Conservation (phyloP, 2,797 vertebrate species). For the Remorina albescens region DNA sequence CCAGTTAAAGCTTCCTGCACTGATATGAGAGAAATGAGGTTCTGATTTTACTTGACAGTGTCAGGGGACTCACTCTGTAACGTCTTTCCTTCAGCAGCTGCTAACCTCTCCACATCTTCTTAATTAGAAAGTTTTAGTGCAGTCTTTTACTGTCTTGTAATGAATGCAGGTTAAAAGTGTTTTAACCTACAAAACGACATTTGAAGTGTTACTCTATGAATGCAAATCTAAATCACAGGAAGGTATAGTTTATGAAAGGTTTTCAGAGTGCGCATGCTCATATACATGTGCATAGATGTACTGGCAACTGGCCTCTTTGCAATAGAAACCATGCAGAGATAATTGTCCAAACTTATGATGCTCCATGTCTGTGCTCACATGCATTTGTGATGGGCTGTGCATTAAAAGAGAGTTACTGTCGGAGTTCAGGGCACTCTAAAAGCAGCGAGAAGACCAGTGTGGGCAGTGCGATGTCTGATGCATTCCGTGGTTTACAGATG, state of each 20-base stretch:
- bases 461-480: constrained; percentile 24
- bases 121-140: constrained; percentile 2
- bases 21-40: constrained; percentile 29
- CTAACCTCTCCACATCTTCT: constrained; percentile 12
- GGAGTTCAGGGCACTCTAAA: constrained; percentile 50
- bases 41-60: constrained; percentile 46
- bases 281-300: constrained; percentile 59
- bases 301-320: constrained; percentile 60
- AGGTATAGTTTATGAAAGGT: constrained; percentile 22
- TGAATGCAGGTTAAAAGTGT: not conserved
- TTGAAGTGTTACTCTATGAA: constrained; percentile 12
- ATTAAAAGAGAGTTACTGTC: constrained; percentile 42
- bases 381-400: constrained; percentile 18
- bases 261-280: constrained; percentile 34
- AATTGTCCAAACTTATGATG: constrained; percentile 62
- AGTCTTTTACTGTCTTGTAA: constrained; percentile 1
- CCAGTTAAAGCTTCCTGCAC: constrained; percentile 12
- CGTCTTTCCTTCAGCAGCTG: constrained; percentile 14
- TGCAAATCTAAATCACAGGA: constrained; percentile 29
- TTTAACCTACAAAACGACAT: not conserved
- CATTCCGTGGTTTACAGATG: constrained; percentile 37
- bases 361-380: constrained; percentile 30
- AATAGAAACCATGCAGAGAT: constrained; percentile 63
- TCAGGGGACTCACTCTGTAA: not conserved
- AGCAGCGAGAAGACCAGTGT: constrained; percentile 17